Percentiles rank a stretch among this genome's conserved stretches.
phyloP scores from a whole-genome alignment of 2,888 invertebrate genomes.

The Quadriops clusia region DNA sequence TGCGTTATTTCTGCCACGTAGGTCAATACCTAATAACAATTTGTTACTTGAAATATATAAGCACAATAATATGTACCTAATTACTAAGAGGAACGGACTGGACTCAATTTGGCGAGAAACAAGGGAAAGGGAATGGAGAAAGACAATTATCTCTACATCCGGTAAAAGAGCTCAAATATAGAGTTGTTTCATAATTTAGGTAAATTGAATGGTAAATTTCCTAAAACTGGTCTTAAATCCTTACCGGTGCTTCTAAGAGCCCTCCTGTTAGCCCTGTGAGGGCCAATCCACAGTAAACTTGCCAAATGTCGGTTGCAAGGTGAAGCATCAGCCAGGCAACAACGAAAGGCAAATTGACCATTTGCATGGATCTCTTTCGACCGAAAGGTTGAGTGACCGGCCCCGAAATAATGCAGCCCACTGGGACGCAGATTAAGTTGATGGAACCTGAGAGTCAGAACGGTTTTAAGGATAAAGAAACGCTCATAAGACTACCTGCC shows the following conservation, averaged over 20 bases:
- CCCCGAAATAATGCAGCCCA: slow-evolving; percentile 68
- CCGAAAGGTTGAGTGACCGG: slow-evolving; percentile 59
- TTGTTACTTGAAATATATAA: slow-evolving; percentile 3
- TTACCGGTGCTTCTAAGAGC: slow-evolving; percentile 67
- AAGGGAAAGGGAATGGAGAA: no score
- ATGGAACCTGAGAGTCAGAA: slow-evolving; percentile 55
- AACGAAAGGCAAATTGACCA: slow-evolving; percentile 62
- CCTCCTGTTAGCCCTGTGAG: slow-evolving; percentile 68
- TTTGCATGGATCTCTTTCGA: slow-evolving; percentile 62
- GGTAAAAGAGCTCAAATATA: no score
- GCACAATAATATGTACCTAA: no score
- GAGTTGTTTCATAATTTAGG: no score
- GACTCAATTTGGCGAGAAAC: no score
- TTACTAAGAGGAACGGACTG: no score
- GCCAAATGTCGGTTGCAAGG: slow-evolving; percentile 47
- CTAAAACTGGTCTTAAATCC: slow-evolving; percentile 22
- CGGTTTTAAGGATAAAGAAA: slow-evolving; percentile 1
- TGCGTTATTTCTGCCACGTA: slow-evolving; percentile 78
- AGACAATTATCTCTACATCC: no score
- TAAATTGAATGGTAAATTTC: background rate
- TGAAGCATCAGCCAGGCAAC: slow-evolving; percentile 63
- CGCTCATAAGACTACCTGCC: background rate
- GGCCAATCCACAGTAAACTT: slow-evolving; percentile 57
- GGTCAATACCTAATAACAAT: slow-evolving; percentile 51
- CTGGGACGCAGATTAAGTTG: slow-evolving; percentile 65